Evolutionary conservation across 2,797 vertebrate species (phyloP).

Genomic region (Stomatorhinus walkeri): DNA sequence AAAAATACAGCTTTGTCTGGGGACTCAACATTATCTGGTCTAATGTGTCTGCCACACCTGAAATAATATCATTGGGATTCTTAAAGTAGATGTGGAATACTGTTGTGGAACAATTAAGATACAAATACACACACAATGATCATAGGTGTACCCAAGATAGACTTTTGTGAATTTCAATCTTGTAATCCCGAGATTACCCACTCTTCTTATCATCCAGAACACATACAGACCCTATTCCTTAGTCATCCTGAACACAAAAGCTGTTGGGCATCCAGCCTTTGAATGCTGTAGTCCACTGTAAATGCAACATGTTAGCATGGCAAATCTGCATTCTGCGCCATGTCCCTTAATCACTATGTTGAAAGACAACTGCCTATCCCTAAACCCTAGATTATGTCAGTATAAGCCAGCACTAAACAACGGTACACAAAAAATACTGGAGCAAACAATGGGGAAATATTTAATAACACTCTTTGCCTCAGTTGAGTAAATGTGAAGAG

Average conservation of each 20-base stretch:
- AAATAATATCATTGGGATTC: background rate
- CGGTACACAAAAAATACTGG: background rate
- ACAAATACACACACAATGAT: background rate
- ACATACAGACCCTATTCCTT: background rate
- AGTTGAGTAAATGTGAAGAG: slow-evolving; percentile 25
- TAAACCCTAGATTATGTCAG: slow-evolving; percentile 11
- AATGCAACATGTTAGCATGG: background rate
- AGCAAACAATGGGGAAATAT: slow-evolving; percentile 24
- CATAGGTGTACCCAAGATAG: background rate
- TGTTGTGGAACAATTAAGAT: background rate
- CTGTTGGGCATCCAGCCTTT: background rate
- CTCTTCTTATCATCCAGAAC: background rate
- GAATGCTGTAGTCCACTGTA: background rate
- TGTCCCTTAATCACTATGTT: background rate
- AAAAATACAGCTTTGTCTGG: background rate
- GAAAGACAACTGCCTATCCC: background rate
- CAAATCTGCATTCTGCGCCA: background rate
- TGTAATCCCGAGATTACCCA: background rate
- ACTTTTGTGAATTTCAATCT: background rate
- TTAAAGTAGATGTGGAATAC: background rate
- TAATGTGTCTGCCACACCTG: background rate
- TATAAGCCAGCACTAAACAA: background rate
- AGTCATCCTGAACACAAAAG: background rate
- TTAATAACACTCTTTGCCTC: slow-evolving; percentile 30
- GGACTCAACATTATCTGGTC: background rate